Percentiles rank a stretch among this genome's conserved stretches.
phyloP scores from a whole-genome alignment of 2,888 invertebrate species.

The Trissolcus japonicus region DNA sequence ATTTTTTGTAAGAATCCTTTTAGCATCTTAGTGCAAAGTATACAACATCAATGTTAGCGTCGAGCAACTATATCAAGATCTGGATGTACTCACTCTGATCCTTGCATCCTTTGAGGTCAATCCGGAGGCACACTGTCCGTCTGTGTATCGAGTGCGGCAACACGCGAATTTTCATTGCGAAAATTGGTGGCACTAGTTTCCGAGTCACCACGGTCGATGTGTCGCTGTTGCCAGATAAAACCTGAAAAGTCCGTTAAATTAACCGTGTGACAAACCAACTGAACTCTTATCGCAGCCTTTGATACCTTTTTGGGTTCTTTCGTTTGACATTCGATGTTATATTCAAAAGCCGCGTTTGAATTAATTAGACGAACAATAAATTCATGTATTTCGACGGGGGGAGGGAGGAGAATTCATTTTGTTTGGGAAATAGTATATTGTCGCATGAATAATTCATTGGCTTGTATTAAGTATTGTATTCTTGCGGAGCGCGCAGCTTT shows the following conservation, averaged over 20 bases:
- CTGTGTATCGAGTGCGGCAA: conserved; percentile 84
- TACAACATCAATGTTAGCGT: conserved; percentile 24
- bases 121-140: conserved; percentile 85
- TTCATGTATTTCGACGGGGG: no score
- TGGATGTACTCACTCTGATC: conserved; percentile 79
- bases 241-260: conserved; percentile 76
- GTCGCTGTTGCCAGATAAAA: conserved; percentile 85
- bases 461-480: no score
- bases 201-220: conserved; percentile 83
- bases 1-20: background rate
- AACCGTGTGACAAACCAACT: conserved; percentile 22
- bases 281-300: background rate
- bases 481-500: no score
- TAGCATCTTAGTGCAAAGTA: background rate
- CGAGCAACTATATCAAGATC: conserved; percentile 42
- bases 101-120: conserved; percentile 85
- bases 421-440: no score
- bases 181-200: conserved; percentile 83
- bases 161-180: conserved; percentile 84
- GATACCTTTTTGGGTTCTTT: background rate
- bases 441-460: no score
- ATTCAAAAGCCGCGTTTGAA: no score
- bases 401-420: no score
- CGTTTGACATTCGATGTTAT: no score
- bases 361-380: no score